A percentile compares a stretch with the other conserved stretches of the same genome.
phyloP scores from a whole-genome alignment of 2,797 vertebrate genomes.

The Cercopithecus neglectus region DNA sequence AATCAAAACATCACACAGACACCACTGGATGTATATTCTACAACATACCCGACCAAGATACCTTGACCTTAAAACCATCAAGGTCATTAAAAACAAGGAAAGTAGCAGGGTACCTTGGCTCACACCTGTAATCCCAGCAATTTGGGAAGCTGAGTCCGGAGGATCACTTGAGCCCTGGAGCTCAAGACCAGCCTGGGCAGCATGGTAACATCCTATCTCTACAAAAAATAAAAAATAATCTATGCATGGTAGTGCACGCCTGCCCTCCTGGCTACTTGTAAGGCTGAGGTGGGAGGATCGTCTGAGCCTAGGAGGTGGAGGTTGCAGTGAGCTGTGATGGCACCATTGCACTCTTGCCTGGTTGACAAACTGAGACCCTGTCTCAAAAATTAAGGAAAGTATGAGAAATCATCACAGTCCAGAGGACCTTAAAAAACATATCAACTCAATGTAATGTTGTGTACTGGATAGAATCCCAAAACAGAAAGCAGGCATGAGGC shows the following conservation, averaged over 20 bases:
- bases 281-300: not conserved
- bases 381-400: not conserved
- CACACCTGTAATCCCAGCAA: not conserved
- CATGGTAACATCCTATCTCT: not conserved
- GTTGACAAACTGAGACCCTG: not conserved
- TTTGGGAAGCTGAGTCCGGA: not conserved
- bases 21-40: not conserved
- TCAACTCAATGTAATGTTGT: accelerated
- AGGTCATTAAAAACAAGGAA: not conserved
- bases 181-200: not conserved
- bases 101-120: not conserved
- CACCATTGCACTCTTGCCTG: not conserved
- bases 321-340: not conserved
- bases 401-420: not conserved
- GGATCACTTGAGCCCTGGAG: not conserved
- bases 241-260: not conserved
- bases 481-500: not conserved
- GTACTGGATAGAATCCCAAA: not conserved
- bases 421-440: not conserved
- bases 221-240: not conserved
- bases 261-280: not conserved
- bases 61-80: not conserved
- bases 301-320: not conserved
- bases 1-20: not conserved
- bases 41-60: not conserved